Base-by-base conservation (phyloP, 2,888 invertebrate species). In the Eupithecia insigniata region DNA sequence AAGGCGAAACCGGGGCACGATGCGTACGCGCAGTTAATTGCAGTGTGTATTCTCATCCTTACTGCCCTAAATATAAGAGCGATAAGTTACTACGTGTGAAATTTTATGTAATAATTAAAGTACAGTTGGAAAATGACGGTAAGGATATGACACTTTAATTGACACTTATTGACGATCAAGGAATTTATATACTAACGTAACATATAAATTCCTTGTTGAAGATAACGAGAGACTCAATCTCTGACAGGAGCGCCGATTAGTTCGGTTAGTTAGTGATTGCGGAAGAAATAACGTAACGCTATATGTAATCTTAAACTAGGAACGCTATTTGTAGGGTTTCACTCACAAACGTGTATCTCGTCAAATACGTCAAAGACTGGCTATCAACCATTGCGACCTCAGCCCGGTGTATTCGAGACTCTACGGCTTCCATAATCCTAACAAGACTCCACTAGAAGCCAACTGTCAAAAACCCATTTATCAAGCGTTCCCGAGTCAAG, bases 101-200 rank as follows among this genome's bases (percentile, higher is more conserved):
- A 67, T 64, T 32, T 72, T 70, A 70, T 69, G 70, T 71, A 61
- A 73, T 75, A 70, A 73, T 75, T 71, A 65, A 61, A 62, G 67
- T 66, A 69, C 65, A 65, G 73, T 73, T 70, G 34, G 36, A 39
- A 51, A 65, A 58, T 39, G 67, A 60, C 61, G 65, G 69, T 30
- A 51, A 60, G 64, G 67, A 68, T 69, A 74, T 69, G 66, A 69
- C 62, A 66, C 43, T 55, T 43, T 69, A 71, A 74, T 69, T 74
- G 71, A 69, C 70, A 55, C 7, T 69, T 66, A 69, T 69, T 62
- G 46, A 46, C 65, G 73, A 67, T n/a, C n/a, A n/a, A n/a, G n/a
- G n/a, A n/a, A n/a, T n/a, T n/a, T n/a, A n/a, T n/a, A n/a, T n/a
- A n/a, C n/a, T n/a, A n/a, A n/a, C n/a, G n/a, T n/a, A n/a, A n/a